Base-by-base conservation (phyloP, 2,888 invertebrate genomes). In the Platycnemis pennipes region DNA sequence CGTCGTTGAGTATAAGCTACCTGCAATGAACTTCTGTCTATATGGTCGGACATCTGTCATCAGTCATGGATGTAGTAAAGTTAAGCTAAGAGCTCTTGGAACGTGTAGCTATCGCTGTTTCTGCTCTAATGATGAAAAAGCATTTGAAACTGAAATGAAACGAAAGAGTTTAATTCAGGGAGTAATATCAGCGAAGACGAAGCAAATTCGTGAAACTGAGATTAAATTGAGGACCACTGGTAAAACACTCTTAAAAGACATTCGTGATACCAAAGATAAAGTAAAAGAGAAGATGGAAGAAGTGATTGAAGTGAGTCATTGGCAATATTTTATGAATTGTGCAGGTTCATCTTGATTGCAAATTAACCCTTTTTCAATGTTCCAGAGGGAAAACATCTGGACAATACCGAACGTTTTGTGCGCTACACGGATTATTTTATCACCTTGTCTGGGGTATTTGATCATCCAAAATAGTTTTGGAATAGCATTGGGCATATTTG, bases 401-500 rank as follows among this genome's bases (percentile, higher is more conserved):
- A 99, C 99, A 0, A 97, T 99, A 95, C 99, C 99, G 22, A 99
- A 99, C 96, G 97, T 99, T 91, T 96, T 99, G 94, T 99, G 99
- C 96, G 96, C 99, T 16, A 97, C 98, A 44, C 97, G 99, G 95
- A 99, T 99, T 95, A 96, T 97, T 13, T 97, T 98, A 95, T 98
- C 99, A 0, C 99, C 99, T 0, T 98, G 98, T 96, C 97, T 99
- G 95, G 99, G 99, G 45, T 98, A 99, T 96, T 97, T 99, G 88
- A 99, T 99, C 95, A 96, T 99, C 31, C 97, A 98, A 95, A 98
- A 98, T 46, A 97, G 98, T 95, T 99, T 98, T 96, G 95, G 96
- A 94, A 96, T 98, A 95, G 99, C 99, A 0, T 97, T 99, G 95
- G 98, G 98, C 94, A 96, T 99, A 94, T 97, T 99, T 95, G 97